These are phyloP conservation scores for Sebastes vulpes DNA, from an alignment of 2,797 vertebrate species.

Conservation along the genomic window DNA sequence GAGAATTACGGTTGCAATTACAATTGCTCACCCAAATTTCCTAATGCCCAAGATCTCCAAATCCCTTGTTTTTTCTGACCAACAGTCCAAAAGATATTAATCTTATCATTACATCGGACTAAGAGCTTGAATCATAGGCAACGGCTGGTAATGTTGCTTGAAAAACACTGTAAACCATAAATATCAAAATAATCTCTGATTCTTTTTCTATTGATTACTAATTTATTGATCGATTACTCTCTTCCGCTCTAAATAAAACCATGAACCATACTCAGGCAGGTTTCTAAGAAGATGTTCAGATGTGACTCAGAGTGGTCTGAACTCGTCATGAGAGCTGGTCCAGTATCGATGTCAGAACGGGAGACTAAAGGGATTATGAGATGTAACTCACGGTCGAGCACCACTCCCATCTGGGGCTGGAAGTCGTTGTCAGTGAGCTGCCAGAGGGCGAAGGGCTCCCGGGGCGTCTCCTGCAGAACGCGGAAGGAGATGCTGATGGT, in stretches of 20 bases:
- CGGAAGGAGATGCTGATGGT: slow-evolving; percentile 90
- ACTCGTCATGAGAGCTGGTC: not conserved
- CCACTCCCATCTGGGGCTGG: slow-evolving; percentile 92
- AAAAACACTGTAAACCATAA: not conserved
- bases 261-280: not conserved
- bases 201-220: not conserved
- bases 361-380: not conserved
- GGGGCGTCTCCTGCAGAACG: slow-evolving; percentile 89
- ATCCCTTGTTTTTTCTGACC: not conserved
- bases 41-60: not conserved
- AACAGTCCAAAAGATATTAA: not conserved
- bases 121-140: not conserved
- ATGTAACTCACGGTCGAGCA: slow-evolving; percentile 90
- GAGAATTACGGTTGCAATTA: not conserved
- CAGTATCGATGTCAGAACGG: not conserved
- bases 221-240: not conserved
- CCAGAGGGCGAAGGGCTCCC: slow-evolving; percentile 93
- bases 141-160: not conserved
- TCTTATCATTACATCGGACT: not conserved
- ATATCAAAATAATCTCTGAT: not conserved
- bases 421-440: slow-evolving; percentile 92
- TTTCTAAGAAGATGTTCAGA: not conserved
- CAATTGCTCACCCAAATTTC: accelerated
- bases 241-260: not conserved
- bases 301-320: not conserved